phyloP scores from a whole-genome alignment of 2,797 vertebrate species.

The Lepilemur ruficaudatus region DNA sequence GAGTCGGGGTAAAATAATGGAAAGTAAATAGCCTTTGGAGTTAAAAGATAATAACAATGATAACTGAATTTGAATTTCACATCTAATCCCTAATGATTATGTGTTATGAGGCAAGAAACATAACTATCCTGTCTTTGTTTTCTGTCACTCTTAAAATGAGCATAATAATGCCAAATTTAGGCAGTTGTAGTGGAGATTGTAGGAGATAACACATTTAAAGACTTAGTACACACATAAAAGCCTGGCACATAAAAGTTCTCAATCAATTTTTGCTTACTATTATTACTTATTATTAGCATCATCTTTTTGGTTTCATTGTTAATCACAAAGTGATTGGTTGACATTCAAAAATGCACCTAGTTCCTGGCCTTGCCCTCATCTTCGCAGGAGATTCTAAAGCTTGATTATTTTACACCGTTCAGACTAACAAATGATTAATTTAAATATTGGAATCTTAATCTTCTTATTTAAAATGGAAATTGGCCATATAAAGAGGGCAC shows the following conservation, averaged over 20 bases:
- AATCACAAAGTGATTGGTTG: background rate
- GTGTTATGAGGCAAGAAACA: background rate
- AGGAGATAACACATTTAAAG: background rate
- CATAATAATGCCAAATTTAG: background rate
- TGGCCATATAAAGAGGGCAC: background rate
- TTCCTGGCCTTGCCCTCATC: background rate
- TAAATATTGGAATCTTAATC: background rate
- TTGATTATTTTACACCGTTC: background rate
- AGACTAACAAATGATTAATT: background rate
- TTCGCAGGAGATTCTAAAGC: background rate
- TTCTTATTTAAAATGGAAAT: conserved; percentile 6
- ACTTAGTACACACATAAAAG: background rate
- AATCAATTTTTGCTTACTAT: background rate
- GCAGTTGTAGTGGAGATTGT: background rate
- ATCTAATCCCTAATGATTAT: background rate
- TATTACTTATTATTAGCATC: background rate
- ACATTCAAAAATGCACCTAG: background rate
- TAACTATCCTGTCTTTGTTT: background rate
- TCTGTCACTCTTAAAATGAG: background rate
- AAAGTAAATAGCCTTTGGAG: conserved; percentile 6
- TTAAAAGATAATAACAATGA: background rate
- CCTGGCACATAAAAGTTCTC: background rate
- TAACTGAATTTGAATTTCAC: background rate
- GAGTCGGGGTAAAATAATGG: background rate
- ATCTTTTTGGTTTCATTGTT: background rate